These are phyloP conservation scores for Notothenia coriiceps DNA, from an alignment of 2,113 vertebrate species.

Conservation along the genomic window DNA sequence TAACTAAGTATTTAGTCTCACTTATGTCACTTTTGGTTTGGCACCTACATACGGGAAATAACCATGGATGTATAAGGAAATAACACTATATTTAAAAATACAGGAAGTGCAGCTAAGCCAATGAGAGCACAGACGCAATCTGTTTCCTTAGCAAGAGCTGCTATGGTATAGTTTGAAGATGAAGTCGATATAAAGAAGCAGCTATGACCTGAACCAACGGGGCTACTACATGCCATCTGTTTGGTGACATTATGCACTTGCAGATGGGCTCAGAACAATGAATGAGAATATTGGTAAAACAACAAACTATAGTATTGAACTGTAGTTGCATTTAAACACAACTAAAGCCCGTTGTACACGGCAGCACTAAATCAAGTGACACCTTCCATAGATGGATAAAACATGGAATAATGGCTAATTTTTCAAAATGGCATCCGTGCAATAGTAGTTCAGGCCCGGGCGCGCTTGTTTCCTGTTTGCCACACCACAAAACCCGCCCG, in stretches of 20 bases:
- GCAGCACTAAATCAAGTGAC: background rate
- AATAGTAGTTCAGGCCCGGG: constrained; percentile 42
- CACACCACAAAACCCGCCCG: background rate
- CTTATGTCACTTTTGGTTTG: constrained; percentile 1
- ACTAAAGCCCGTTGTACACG: too few species aligned
- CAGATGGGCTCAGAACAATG: background rate
- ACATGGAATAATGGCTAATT: constrained; percentile 9
- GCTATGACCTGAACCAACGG: background rate
- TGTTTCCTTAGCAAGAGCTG: background rate
- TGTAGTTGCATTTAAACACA: background rate
- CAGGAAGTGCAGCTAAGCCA: constrained; percentile 48
- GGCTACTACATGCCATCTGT: background rate
- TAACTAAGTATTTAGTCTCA: background rate
- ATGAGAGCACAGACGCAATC: background rate
- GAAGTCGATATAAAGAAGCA: background rate
- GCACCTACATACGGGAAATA: constrained; percentile 41
- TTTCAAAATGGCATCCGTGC: constrained; percentile 68
- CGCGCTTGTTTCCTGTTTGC: constrained; percentile 37
- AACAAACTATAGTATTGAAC: background rate
- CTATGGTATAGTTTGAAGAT: background rate
- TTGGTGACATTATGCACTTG: background rate
- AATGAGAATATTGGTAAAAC: background rate
- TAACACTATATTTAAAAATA: constrained; percentile 16
- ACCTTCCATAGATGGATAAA: background rate
- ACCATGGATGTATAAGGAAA: background rate